Percentiles rank a stretch among this genome's conserved stretches.
Evolutionary conservation across 2,113 vertebrate species (phyloP).

Genomic region (Anoura caudifer): DNA sequence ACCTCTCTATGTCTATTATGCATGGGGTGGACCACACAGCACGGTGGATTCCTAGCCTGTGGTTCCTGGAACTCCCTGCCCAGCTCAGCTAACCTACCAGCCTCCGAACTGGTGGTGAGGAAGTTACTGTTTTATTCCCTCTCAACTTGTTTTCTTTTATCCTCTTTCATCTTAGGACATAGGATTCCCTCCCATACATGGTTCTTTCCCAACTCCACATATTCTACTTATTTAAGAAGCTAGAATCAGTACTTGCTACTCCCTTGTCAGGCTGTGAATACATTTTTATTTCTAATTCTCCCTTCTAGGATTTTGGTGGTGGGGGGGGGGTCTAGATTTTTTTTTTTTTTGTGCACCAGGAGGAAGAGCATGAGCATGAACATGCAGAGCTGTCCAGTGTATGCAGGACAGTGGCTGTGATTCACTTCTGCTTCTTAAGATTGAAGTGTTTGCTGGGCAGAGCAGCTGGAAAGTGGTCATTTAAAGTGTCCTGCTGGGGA

Average conservation of each 20-base stretch:
- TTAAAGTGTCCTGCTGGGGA: conserved; percentile 46
- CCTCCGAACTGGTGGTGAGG: background rate
- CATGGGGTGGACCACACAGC: fast-evolving
- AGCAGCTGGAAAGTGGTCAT: conserved; percentile 36
- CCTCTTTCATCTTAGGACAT: conserved; percentile 18
- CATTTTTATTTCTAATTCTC: conserved; percentile 59
- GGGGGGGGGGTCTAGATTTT: background rate
- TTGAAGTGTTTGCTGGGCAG: background rate
- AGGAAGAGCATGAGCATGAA: background rate
- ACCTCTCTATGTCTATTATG: background rate
- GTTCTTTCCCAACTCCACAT: background rate
- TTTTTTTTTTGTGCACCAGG: background rate
- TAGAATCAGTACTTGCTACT: conserved; percentile 55
- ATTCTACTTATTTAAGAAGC: conserved; percentile 50
- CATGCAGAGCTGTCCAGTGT: background rate
- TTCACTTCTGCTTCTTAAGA: background rate
- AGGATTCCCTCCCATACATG: background rate
- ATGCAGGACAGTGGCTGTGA: background rate
- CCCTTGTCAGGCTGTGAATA: conserved; percentile 24
- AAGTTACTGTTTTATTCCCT: background rate
- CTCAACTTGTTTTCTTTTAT: background rate
- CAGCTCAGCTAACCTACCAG: background rate
- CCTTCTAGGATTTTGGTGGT: background rate
- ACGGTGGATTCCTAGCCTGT: fast-evolving
- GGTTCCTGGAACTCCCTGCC: no score